phyloP scores from a whole-genome alignment of 2,888 invertebrate species.

The Alcis repandata region DNA sequence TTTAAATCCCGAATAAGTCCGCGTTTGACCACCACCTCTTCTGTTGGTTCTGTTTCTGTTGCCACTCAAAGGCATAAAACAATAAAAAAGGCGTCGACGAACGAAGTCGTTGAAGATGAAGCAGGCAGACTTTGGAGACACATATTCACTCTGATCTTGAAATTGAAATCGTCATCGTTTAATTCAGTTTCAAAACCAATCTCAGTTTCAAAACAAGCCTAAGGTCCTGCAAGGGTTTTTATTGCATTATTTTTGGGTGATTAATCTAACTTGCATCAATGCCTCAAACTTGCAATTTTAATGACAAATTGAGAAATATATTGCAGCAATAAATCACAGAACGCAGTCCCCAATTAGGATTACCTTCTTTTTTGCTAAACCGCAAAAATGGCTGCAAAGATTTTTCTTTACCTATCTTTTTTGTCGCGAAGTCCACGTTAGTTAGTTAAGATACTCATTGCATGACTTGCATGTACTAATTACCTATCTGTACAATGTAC shows the following conservation, averaged over 20 bases:
- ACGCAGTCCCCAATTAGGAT: constrained; percentile 14
- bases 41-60: too few relatives aligned
- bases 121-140: too few relatives aligned
- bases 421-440: too few relatives aligned
- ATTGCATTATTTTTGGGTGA: not conserved
- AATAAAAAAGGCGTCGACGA: too few relatives aligned
- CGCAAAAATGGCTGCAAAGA: constrained; percentile 12
- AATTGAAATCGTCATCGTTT: not conserved
- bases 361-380: constrained; percentile 12
- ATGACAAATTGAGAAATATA: constrained; percentile 11
- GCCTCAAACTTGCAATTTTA: too few relatives aligned
- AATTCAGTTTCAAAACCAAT: not conserved
- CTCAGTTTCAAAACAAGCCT: not conserved
- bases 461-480: not conserved
- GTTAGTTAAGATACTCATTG: too few relatives aligned
- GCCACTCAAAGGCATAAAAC: too few relatives aligned
- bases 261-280: constrained; percentile 1
- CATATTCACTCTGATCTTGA: too few relatives aligned
- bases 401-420: constrained; percentile 17
- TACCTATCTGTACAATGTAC: not conserved
- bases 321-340: constrained; percentile 21
- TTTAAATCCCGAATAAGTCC: too few relatives aligned
- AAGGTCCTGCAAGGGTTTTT: not conserved
- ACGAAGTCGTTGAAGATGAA: too few relatives aligned
- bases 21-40: too few relatives aligned